Conservation (phyloP, 2,888 invertebrate genomes). For the Leptinotarsa juncta region DNA sequence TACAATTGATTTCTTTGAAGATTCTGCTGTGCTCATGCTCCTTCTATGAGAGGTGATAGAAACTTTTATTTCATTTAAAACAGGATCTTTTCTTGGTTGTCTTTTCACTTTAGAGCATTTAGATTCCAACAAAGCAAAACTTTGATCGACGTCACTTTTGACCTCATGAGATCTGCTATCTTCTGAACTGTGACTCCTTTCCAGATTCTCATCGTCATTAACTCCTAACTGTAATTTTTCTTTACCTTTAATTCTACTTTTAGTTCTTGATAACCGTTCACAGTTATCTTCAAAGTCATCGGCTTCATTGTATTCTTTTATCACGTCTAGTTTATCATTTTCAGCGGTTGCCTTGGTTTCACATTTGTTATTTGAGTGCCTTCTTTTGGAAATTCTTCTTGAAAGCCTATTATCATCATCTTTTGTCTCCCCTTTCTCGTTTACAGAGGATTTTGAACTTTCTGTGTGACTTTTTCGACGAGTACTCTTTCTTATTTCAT, state of each 20-base stretch:
- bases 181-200: constrained; percentile 13
- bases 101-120: constrained; percentile 46
- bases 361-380: constrained; percentile 5
- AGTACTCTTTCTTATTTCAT: background rate
- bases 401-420: constrained; percentile 1
- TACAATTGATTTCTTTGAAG: constrained; percentile 15
- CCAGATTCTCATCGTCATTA: constrained; percentile 15
- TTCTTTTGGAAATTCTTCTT: constrained; percentile 12
- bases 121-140: constrained; percentile 46
- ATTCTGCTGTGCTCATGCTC: constrained; percentile 41
- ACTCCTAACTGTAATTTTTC: background rate
- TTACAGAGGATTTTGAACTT: background rate
- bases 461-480: constrained; percentile 19
- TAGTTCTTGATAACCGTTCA: background rate
- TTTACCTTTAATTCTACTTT: background rate
- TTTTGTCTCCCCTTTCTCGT: constrained; percentile 1
- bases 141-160: constrained; percentile 37
- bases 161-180: constrained; percentile 23
- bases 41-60: constrained; percentile 44
- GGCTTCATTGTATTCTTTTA: constrained; percentile 12
- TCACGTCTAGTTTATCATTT: constrained; percentile 9
- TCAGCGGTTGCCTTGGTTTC: background rate
- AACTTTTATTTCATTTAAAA: constrained; percentile 41
- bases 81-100: constrained; percentile 27
- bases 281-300: constrained; percentile 10